Evolutionary conservation across 2,113 vertebrate genomes (phyloP).

Genomic region (Paradoxurus hermaphroditus): DNA sequence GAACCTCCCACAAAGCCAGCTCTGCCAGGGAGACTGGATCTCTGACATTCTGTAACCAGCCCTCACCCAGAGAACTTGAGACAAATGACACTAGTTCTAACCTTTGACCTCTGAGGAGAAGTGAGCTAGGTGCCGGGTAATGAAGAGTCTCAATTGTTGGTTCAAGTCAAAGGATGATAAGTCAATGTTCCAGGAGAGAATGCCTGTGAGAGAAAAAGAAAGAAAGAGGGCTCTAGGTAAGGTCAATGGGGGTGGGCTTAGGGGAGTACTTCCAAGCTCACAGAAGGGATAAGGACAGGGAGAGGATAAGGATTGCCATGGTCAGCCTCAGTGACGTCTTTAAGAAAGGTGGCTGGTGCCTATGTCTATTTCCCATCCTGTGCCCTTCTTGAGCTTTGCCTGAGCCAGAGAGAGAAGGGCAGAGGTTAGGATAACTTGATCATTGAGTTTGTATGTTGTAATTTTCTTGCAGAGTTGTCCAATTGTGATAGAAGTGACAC

Average conservation of each 20-base stretch:
- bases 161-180: constrained; percentile 89
- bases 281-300: background rate
- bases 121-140: constrained; percentile 92
- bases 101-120: constrained; percentile 97
- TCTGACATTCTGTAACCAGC: constrained; percentile 20
- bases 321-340: background rate
- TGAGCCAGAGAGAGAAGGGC: background rate
- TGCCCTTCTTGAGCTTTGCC: background rate
- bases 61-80: constrained; percentile 41
- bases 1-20: constrained; percentile 14
- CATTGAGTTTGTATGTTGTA: background rate
- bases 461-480: constrained; percentile 28
- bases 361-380: background rate
- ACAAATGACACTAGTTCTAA: constrained; percentile 80
- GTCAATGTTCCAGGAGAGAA: constrained; percentile 92
- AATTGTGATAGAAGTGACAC: background rate
- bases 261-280: background rate
- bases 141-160: constrained; percentile 92
- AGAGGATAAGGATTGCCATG: background rate
- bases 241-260: background rate
- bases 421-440: constrained; percentile 24
- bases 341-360: background rate
- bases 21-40: constrained; percentile 13
- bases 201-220: constrained; percentile 81
- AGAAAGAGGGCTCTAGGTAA: constrained; percentile 23